A percentile compares a stretch with the other conserved stretches of the same genome.
These are phyloP conservation scores for Siderastrea siderea DNA, from an alignment of 92 coral and sea anemone genomes.

Conservation along the genomic window DNA sequence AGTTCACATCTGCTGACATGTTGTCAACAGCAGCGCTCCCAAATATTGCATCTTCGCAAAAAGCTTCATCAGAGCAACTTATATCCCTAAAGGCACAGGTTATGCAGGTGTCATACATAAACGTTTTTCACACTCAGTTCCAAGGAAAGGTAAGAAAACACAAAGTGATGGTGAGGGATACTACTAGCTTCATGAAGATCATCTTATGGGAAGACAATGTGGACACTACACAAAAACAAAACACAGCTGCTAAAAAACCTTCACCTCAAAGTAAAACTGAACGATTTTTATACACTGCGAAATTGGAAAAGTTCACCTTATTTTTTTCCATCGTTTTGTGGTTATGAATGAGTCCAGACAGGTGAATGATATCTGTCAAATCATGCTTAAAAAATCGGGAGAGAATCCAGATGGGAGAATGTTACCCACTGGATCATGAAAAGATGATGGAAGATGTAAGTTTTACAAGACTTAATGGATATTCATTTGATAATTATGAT, in stretches of 20 bases:
- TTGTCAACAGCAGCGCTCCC: not conserved
- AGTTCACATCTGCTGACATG: too few relatives aligned
- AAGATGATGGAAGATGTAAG: too few relatives aligned
- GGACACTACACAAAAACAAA: constrained; percentile 36
- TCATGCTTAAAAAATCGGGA: too few relatives aligned
- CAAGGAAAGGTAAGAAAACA: constrained; percentile 65
- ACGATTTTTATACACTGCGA: too few relatives aligned
- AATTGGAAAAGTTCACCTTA: too few relatives aligned
- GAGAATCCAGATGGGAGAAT: too few relatives aligned
- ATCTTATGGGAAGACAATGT: constrained; percentile 55
- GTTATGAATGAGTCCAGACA: too few relatives aligned
- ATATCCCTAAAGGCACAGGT: constrained; percentile 59
- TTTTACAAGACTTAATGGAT: too few relatives aligned
- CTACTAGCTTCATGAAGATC: constrained; percentile 51
- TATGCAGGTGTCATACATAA: constrained; percentile 45
- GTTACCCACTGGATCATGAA: too few relatives aligned
- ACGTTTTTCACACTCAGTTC: constrained; percentile 32
- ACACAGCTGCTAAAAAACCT: constrained; percentile 51
- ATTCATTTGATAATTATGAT: too few relatives aligned
- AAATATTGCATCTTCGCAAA: constrained; percentile 22
- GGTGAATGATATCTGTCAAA: too few relatives aligned
- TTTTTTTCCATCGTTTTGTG: too few relatives aligned
- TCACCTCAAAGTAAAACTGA: constrained; percentile 36
- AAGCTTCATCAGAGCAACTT: constrained; percentile 64
- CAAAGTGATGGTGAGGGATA: constrained; percentile 48